phyloP scores from a whole-genome alignment of 2,888 invertebrate genomes.

The Venustoraphidia nigricollis region DNA sequence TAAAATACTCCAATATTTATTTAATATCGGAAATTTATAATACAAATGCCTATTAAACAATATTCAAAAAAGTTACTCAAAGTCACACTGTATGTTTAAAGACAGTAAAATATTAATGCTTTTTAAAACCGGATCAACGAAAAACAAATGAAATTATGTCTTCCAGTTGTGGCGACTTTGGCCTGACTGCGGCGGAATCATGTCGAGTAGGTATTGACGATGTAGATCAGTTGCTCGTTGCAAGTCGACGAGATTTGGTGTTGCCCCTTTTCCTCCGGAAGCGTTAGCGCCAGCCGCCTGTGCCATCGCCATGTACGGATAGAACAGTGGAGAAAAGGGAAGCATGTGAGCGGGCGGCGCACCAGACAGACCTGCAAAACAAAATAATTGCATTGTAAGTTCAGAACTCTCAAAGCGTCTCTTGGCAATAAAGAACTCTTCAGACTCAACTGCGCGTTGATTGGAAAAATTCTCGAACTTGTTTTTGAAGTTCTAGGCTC shows the following conservation, averaged over 20 bases:
- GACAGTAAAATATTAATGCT: no score
- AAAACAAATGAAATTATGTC: constrained; percentile 31
- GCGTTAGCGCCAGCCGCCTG: constrained; percentile 40
- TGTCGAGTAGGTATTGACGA: constrained; percentile 89
- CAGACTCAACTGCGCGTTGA: no score
- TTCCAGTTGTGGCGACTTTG: constrained; percentile 42
- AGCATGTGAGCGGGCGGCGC: constrained; percentile 69
- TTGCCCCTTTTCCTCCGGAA: constrained; percentile 28
- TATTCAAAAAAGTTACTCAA: no score
- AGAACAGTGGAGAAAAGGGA: constrained; percentile 74
- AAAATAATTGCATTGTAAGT: constrained; percentile 4
- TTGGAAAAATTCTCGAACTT: no score
- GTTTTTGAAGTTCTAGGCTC: no score
- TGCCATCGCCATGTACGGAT: constrained; percentile 77
- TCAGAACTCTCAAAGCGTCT: neutral
- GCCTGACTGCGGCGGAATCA: constrained; percentile 61
- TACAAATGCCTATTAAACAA: no score
- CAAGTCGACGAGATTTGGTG: constrained; percentile 52
- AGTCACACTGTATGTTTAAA: no score
- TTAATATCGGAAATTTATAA: no score
- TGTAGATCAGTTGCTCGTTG: constrained; percentile 80
- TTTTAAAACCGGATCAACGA: no score
- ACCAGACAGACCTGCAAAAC: constrained; percentile 34
- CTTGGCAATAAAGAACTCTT: neutral
- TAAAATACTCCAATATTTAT: no score